Conservation (phyloP, 2,888 invertebrate species). For the Volucella inanis region DNA sequence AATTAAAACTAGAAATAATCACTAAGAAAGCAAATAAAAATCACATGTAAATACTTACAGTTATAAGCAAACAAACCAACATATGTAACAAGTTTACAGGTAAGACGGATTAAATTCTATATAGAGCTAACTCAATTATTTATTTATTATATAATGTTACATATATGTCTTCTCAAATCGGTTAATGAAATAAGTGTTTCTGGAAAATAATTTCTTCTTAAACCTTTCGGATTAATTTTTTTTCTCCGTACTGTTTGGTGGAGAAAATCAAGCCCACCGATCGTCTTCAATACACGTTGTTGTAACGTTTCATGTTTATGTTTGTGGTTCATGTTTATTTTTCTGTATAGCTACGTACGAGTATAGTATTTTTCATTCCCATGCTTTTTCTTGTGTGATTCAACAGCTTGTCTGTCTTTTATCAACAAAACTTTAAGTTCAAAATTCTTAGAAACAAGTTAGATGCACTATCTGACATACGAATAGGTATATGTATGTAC, state of each 20-base stretch:
- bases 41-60: too few species aligned
- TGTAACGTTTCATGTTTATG: conserved; percentile 57
- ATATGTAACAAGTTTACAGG: too few species aligned
- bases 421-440: conserved; percentile 59
- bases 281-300: conserved; percentile 32
- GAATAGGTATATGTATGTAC: too few species aligned
- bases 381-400: conserved; percentile 26
- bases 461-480: conserved; percentile 12
- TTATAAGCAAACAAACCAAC: too few species aligned
- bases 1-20: too few species aligned
- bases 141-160: too few species aligned
- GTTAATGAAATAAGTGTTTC: too few species aligned
- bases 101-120: too few species aligned
- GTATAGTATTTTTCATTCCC: conserved; percentile 19
- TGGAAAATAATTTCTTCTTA: too few species aligned
- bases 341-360: conserved; percentile 18
- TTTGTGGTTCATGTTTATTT: conserved; percentile 62
- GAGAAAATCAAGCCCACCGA: conserved; percentile 27
- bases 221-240: neutral
- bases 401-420: conserved; percentile 49
- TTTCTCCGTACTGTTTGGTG: conserved; percentile 17
- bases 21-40: too few species aligned
- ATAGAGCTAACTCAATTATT: too few species aligned
- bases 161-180: too few species aligned
- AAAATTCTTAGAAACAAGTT: conserved; percentile 50